Conservation (phyloP, 2,113 vertebrate genomes). For the Entelurus aequoreus region DNA sequence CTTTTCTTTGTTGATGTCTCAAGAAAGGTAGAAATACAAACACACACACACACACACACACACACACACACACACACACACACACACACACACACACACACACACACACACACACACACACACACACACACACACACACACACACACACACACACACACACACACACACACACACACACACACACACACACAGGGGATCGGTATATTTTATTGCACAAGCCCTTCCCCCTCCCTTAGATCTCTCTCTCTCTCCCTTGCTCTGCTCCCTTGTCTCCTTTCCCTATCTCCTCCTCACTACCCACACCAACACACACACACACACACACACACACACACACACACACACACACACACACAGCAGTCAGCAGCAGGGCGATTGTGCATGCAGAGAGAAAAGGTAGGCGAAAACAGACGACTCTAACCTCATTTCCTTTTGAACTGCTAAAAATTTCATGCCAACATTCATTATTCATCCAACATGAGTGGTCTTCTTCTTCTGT, state of each 20-base stretch:
- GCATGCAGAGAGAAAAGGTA: conserved; percentile 32
- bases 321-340: conserved; percentile 33
- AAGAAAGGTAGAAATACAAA: no score
- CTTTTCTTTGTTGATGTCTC: no score
- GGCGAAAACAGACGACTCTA: conserved; percentile 13
- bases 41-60: no score
- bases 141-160: no score
- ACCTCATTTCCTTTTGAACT: conserved; percentile 19
- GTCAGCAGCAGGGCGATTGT: conserved; percentile 20
- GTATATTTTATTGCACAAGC: conserved; percentile 54
- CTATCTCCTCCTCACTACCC: conserved; percentile 10
- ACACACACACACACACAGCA: conserved; percentile 20
- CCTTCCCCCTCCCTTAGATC: conserved; percentile 37
- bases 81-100: no score
- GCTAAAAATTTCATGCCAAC: conserved; percentile 52
- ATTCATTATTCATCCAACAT: conserved; percentile 56
- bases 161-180: no score
- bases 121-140: no score
- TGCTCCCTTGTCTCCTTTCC: conserved; percentile 12
- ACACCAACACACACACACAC: conserved; percentile 32
- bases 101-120: background rate
- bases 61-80: no score
- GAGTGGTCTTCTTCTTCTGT: conserved; percentile 17
- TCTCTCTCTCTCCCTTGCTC: conserved; percentile 20
- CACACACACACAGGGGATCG: conserved; percentile 12